phyloP scores from a whole-genome alignment of 2,797 vertebrate genomes.

The Chelonia mydas region DNA sequence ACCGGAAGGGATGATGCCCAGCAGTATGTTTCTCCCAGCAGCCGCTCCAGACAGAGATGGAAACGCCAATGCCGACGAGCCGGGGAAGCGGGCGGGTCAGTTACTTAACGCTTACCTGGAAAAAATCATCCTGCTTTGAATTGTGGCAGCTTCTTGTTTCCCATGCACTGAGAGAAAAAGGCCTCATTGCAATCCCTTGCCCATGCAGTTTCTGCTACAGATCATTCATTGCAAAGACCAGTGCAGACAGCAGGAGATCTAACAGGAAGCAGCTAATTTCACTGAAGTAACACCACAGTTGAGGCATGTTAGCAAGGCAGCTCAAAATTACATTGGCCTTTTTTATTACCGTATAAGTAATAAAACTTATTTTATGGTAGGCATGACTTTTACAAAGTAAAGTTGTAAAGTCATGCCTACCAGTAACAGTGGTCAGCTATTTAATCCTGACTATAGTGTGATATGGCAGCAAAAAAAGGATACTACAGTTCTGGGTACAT shows the following conservation, averaged over 20 bases:
- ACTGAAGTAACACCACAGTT: background rate
- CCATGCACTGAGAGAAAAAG: background rate
- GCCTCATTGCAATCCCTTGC: background rate
- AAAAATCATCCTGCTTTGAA: background rate
- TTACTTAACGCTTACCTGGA: slow-evolving; percentile 29
- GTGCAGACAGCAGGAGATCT: background rate
- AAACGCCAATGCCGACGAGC: slow-evolving; percentile 85
- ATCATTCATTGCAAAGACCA: background rate
- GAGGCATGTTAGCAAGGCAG: fast-evolving
- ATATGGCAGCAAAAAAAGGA: background rate
- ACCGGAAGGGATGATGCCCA: slow-evolving; percentile 94
- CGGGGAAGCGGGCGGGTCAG: slow-evolving; percentile 91
- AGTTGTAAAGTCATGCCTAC: background rate
- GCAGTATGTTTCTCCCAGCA: slow-evolving; percentile 96
- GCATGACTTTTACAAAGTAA: too few relatives aligned
- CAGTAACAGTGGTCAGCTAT: background rate
- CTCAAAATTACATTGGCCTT: background rate
- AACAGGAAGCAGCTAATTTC: background rate
- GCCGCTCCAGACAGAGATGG: slow-evolving; percentile 89
- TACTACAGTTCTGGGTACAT: background rate
- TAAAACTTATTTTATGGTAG: too few relatives aligned
- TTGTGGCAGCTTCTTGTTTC: background rate
- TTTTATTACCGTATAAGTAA: background rate
- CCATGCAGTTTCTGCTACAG: background rate
- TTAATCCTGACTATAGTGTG: background rate